Percentiles rank a stretch among this genome's conserved stretches.
Evolutionary conservation across 2,888 invertebrate species (phyloP).

Genomic region (Bibio marci): DNA sequence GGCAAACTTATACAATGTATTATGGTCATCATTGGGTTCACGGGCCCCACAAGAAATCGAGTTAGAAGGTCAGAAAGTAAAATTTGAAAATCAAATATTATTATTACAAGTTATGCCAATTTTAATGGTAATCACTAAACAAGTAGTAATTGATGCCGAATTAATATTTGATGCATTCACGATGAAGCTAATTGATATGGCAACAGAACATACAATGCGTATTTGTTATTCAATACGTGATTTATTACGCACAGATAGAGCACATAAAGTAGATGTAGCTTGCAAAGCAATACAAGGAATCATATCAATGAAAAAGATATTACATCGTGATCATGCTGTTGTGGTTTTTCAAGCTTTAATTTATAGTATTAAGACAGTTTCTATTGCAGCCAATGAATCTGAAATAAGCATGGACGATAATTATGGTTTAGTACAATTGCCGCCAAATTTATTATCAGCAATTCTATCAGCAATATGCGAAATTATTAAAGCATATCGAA

Average conservation of each 20-base stretch:
- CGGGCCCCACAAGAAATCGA: slow-evolving; percentile 23
- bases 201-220: slow-evolving; percentile 44
- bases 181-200: slow-evolving; percentile 39
- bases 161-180: slow-evolving; percentile 39
- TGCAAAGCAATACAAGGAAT: slow-evolving; percentile 25
- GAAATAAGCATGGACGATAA: too few species aligned
- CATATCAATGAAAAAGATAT: slow-evolving; percentile 31
- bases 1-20: slow-evolving; percentile 25
- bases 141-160: slow-evolving; percentile 14
- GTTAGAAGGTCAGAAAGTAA: slow-evolving; percentile 22
- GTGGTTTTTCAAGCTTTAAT: slow-evolving; percentile 26
- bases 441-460: slow-evolving; percentile 39
- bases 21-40: slow-evolving; percentile 28
- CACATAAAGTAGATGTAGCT: slow-evolving; percentile 19
- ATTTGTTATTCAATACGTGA: slow-evolving; percentile 41
- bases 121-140: slow-evolving; percentile 29
- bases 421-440: too few species aligned
- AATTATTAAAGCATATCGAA: slow-evolving; percentile 48
- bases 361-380: not conserved
- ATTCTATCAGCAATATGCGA: slow-evolving; percentile 45
- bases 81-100: slow-evolving; percentile 41
- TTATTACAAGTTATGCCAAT: slow-evolving; percentile 46
- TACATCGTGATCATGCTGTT: slow-evolving; percentile 42
- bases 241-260: slow-evolving; percentile 19
- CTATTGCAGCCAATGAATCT: too few species aligned